Evolutionary conservation across 2,888 invertebrate genomes (phyloP), one percentile per base, ranked within the genome.

Genomic region (Aphidoletes aphidimyza): DNA sequence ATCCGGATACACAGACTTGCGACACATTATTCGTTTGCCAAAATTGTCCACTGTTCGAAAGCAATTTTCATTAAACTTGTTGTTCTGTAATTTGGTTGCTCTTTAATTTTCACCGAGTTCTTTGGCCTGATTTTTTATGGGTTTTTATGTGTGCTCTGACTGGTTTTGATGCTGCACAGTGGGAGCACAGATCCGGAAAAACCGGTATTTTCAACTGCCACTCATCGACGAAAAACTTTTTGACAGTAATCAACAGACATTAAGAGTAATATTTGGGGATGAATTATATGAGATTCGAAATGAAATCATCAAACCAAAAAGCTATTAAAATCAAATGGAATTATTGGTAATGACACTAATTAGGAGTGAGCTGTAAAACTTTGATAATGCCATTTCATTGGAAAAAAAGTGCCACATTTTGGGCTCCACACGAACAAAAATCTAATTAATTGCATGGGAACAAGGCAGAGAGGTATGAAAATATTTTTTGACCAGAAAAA

Each of bases 291-390:
- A 69, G 34, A 69, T 69, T 8, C 1, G 34, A 5, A 69, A 30
- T 69, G 69, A 69, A 69, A 34, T 69, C 69, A 30, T 69, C 34
- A 69, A 30, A 69, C 14, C 69, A 6, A 69, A 69, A 69, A 69
- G 34, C 2, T 30, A 69, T 69, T 69, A 30, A 69, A 69, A 69
- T 69, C 69, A 30, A 69, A 69, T 69, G 34, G 69, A 69, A 30
- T 69, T 69, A 69, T 69, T 69, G 69, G 11, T 14, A 30, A 69
- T 69, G 69, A 69, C 69, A 69, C 30, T 69, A 69, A 69, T 69
- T 69, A 30, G 30, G 34, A 30, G 30, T n/a, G n/a, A 69, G 69
- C 30, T 30, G 30, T 30, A 69, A 69, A 26, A 69, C 8, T 2
- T 69, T 69, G 30, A 14, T 30, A 69, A 69, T 69, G 14, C 2